Percentiles rank a stretch among this genome's conserved stretches.
Evolutionary conservation across 2,113 vertebrate genomes (phyloP).

Genomic region (Phaetusa simplex): DNA sequence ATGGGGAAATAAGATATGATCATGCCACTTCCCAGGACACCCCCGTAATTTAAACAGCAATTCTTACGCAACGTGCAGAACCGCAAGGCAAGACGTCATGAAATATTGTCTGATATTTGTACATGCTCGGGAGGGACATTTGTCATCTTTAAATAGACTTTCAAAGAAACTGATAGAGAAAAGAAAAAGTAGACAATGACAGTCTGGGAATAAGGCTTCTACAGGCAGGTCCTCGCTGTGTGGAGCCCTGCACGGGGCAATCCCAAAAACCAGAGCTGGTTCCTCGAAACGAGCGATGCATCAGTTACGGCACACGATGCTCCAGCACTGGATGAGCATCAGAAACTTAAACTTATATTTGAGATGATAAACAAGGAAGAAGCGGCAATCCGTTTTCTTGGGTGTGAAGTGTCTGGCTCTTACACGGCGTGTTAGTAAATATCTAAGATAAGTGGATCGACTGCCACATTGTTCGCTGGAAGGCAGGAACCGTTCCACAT

Average conservation of each 20-base stretch:
- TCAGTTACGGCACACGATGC: neutral
- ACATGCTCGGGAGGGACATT: neutral
- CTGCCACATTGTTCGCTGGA: neutral
- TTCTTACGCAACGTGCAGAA: neutral
- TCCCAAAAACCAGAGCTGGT: neutral
- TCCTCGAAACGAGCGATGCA: fast-evolving
- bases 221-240: neutral
- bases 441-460: neutral
- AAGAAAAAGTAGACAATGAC: neutral
- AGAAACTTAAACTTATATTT: neutral
- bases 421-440: fast-evolving
- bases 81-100: fast-evolving
- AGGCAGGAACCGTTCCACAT: neutral
- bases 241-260: neutral
- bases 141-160: neutral
- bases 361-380: neutral
- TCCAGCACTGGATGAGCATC: neutral
- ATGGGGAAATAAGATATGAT: neutral
- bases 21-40: neutral
- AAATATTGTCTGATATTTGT: neutral
- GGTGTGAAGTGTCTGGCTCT: neutral
- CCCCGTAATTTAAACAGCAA: neutral
- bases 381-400: neutral
- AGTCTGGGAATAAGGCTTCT: neutral
- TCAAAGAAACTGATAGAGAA: neutral